Conservation (phyloP, 2,113 vertebrate genomes). For the Clarias magur region DNA sequence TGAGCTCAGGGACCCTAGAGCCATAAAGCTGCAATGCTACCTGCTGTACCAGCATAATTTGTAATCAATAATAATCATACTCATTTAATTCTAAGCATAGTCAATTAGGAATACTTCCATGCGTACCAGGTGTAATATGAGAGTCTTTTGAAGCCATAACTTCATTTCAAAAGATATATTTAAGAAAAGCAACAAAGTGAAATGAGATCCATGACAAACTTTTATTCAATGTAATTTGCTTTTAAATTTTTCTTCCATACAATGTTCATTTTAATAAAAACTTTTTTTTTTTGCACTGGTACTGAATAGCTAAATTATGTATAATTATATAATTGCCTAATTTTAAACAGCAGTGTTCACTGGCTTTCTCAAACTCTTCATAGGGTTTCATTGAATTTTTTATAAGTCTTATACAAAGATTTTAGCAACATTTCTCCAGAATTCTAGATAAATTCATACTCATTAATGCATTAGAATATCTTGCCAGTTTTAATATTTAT, state of each 20-base stretch:
- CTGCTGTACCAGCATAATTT: neutral
- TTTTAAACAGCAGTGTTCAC: neutral
- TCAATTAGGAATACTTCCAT: neutral
- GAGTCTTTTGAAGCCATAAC: neutral
- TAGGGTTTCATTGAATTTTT: neutral
- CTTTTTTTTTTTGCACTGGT: too few species aligned
- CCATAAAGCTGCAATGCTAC: neutral
- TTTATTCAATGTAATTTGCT: neutral
- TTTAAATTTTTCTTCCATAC: neutral
- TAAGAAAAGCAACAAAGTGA: neutral
- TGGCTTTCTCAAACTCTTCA: neutral
- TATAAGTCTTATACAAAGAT: neutral
- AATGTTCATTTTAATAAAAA: neutral
- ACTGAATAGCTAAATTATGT: neutral
- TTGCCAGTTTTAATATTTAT: neutral
- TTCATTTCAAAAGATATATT: conserved; percentile 6
- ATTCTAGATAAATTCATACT: neutral
- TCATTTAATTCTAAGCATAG: neutral
- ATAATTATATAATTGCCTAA: too few species aligned
- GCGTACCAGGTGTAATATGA: neutral
- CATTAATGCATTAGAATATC: neutral
- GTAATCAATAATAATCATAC: conserved; percentile 5
- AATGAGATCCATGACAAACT: neutral
- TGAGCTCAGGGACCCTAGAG: neutral
- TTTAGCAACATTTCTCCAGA: neutral